A percentile compares a stretch with the other conserved stretches of the same genome.
Conservation (phyloP, 2,797 vertebrate genomes). For the Buphagus erythrorhynchus region DNA sequence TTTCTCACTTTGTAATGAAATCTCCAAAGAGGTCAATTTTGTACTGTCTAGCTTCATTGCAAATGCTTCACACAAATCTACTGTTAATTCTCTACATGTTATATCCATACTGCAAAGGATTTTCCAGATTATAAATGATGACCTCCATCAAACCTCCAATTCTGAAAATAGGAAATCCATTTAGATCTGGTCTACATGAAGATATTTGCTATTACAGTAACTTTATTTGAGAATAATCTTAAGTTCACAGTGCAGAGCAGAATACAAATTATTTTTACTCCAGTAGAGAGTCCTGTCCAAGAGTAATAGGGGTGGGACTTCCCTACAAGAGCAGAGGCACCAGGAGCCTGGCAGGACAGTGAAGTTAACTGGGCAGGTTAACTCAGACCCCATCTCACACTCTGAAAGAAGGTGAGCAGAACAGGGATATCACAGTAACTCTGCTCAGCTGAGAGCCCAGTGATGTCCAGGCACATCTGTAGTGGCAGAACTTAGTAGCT, state of each 20-base stretch:
- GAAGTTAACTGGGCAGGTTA: background rate
- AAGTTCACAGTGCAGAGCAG: background rate
- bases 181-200: background rate
- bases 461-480: background rate
- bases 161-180: background rate
- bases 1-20: background rate
- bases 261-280: background rate
- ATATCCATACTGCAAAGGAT: background rate
- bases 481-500: background rate
- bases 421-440: background rate
- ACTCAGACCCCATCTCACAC: background rate
- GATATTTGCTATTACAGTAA: background rate
- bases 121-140: background rate
- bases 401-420: background rate
- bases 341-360: background rate
- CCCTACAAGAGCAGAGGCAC: background rate
- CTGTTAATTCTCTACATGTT: background rate
- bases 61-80: background rate
- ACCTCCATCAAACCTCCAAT: background rate
- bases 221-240: background rate
- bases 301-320: background rate
- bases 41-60: background rate
- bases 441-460: background rate
- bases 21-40: background rate
- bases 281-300: background rate